Evolutionary conservation across 2,888 invertebrate genomes (phyloP), one percentile per base, ranked within the genome.

Genomic region (Psylliodes chrysocephalus): DNA sequence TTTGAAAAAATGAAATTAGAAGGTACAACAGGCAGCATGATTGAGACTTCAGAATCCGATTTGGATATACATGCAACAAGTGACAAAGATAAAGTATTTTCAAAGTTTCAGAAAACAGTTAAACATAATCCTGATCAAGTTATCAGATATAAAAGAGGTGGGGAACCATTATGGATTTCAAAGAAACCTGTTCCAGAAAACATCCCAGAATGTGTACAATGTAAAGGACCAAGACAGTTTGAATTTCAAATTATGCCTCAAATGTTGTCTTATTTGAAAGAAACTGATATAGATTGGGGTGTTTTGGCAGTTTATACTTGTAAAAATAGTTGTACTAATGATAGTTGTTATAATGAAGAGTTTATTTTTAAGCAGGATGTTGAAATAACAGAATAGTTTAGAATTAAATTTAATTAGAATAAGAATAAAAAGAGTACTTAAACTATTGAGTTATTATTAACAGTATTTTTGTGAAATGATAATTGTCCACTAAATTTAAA

Each of bases 221-320:
- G 98, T 82, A 88, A 89, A 49, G 86, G 87, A 1, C 84, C 87
- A 53, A 87, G 97, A 69, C 88, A 90, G 71, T 98, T 95, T 85
- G 98, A 98, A 84, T 96, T 95, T 82, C 95, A 95, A 86, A 75
- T 82, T 60, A 81, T 83, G 79, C 82, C 82, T 0, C 82, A 83
- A 70, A 71, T 83, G 70, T 69, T 84, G 7, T 73, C 75, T 42
- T 66, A 79, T 35, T 72, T 84, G 42, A 77, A 81, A 59, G 81
- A 82, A 67, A 72, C 75, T 55, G 73, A 74, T 22, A 63, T 97
- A 49, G 98, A 98, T 82, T 98, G 96, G 95, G 98, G 97, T 17
- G 89, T 93, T 14, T 81, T 98, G 53, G 88, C 88, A 47, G 82
- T 98, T 18, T 98, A 92, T 81, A 95, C 95, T 0, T 98, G 98